phyloP scores from a whole-genome alignment of 2,888 invertebrate genomes.

The Eutolmus rufibarbis region DNA sequence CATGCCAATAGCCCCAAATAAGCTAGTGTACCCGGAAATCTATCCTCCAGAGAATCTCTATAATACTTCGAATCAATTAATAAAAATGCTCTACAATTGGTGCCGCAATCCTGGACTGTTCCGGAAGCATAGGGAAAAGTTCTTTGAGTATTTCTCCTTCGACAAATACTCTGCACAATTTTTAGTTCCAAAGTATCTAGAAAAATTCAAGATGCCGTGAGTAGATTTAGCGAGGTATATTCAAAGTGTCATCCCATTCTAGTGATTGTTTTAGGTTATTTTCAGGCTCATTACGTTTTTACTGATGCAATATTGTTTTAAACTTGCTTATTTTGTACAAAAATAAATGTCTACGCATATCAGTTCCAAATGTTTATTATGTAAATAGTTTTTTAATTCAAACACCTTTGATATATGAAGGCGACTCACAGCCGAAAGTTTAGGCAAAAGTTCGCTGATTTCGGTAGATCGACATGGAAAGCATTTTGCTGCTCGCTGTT shows the following conservation, averaged over 20 bases:
- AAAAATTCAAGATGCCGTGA: slow-evolving; percentile 55
- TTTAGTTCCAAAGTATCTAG: slow-evolving; percentile 61
- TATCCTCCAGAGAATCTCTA: slow-evolving; percentile 71
- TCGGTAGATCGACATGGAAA: no score
- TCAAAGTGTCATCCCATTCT: neutral
- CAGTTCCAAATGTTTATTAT: neutral
- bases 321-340: slow-evolving; percentile 10
- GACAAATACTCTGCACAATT: slow-evolving; percentile 60
- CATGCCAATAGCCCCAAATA: slow-evolving; percentile 73
- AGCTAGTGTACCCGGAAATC: slow-evolving; percentile 76
- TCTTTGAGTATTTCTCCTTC: slow-evolving; percentile 61
- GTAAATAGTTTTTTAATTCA: neutral
- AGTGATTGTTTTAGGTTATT: neutral
- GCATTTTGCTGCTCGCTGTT: no score
- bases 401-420: no score
- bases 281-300: neutral
- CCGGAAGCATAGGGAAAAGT: slow-evolving; percentile 57
- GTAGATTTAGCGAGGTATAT: neutral
- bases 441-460: no score
- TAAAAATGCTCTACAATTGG: slow-evolving; percentile 66
- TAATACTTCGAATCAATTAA: slow-evolving; percentile 67
- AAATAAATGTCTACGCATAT: slow-evolving; percentile 26
- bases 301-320: slow-evolving; percentile 3
- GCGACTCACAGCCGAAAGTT: no score
- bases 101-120: slow-evolving; percentile 64